Conservation (phyloP, 2,888 invertebrate species). For the Tinea trinotella region DNA sequence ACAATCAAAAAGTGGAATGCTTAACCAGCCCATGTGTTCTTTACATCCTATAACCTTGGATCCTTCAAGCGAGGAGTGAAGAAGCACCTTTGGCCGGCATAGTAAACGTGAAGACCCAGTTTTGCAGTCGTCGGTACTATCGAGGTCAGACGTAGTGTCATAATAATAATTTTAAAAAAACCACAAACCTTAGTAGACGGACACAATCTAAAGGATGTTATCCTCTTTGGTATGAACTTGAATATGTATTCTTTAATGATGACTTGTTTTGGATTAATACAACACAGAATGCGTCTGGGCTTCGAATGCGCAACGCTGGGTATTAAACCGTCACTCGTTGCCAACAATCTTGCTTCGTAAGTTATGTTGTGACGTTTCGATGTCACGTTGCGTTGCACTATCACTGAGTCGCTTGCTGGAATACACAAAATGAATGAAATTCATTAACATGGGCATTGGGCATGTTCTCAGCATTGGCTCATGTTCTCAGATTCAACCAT, state of each 20-base stretch:
- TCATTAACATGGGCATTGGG: no score
- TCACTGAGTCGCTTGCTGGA: constrained; percentile 75
- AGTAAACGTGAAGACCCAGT: no score
- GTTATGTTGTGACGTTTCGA: constrained; percentile 88
- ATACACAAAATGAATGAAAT: not conserved
- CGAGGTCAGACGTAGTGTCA: no score
- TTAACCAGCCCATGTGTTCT: no score
- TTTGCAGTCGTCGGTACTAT: no score
- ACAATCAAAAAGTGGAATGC: no score
- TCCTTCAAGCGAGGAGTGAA: no score
- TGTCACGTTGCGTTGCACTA: constrained; percentile 89
- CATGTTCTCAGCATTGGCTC: no score
- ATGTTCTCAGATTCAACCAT: no score
- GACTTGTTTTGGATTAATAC: constrained; percentile 91
- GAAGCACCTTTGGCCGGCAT: no score
- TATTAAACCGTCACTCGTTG: constrained; percentile 20
- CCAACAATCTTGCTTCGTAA: constrained; percentile 79
- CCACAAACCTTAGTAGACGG: constrained; percentile 88
- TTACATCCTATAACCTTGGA: no score
- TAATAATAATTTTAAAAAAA: not conserved
- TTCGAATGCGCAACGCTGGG: constrained; percentile 66
- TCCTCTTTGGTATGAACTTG: constrained; percentile 92
- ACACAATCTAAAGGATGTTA: constrained; percentile 92
- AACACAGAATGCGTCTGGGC: constrained; percentile 90
- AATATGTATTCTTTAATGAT: constrained; percentile 94